A percentile compares a stretch with the other conserved stretches of the same genome.
phyloP scores from a whole-genome alignment of 2,113 vertebrate species.

The Clarias magur region DNA sequence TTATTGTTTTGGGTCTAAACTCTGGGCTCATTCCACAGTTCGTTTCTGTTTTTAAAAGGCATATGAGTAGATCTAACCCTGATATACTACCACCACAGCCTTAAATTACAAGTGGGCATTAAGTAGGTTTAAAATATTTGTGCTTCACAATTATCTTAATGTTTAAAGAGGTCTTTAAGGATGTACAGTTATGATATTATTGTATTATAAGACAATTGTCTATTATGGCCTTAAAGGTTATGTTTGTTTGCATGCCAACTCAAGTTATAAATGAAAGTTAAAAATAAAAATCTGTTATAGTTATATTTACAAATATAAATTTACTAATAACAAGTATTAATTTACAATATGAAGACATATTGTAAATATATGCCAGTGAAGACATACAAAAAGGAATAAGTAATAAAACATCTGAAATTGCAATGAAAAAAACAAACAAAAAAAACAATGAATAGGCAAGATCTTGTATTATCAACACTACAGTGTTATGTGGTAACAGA shows the following conservation, averaged over 20 bases:
- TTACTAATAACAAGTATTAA: background rate
- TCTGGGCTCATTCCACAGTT: background rate
- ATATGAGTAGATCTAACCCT: background rate
- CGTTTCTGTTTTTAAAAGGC: background rate
- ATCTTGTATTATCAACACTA: background rate
- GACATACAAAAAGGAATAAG: background rate
- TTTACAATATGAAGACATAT: too few species aligned
- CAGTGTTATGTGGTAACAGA: background rate
- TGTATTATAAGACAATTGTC: background rate
- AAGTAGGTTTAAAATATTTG: background rate
- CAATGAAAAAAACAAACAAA: background rate
- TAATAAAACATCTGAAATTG: background rate
- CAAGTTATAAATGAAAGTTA: too few species aligned
- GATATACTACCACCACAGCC: background rate
- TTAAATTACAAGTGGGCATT: background rate
- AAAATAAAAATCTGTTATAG: too few species aligned
- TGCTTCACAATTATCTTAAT: background rate
- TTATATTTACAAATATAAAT: background rate
- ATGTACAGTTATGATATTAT: background rate
- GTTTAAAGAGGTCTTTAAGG: background rate
- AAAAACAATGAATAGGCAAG: background rate
- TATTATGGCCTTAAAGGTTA: background rate
- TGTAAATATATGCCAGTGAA: background rate
- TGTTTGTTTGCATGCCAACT: too few species aligned
- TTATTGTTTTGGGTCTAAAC: background rate